Conservation (phyloP, 2,888 invertebrate species). For the Endotricha flammealis region DNA sequence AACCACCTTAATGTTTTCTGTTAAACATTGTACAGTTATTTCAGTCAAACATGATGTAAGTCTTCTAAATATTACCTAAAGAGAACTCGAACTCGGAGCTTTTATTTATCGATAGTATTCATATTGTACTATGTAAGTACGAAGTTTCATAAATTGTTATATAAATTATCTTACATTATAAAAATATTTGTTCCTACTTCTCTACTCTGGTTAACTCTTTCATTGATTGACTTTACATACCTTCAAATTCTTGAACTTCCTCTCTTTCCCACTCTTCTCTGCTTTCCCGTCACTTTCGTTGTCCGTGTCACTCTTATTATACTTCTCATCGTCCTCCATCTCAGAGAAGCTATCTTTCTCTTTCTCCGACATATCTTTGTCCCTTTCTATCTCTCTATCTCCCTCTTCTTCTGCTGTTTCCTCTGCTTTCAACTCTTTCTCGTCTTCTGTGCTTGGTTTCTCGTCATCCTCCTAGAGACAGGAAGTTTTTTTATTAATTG, state of each 20-base stretch:
- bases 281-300: slow-evolving; percentile 66
- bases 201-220: not conserved
- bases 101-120: too few species aligned
- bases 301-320: slow-evolving; percentile 65
- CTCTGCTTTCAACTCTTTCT: slow-evolving; percentile 53
- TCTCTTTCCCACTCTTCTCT: slow-evolving; percentile 40
- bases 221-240: slow-evolving; percentile 24
- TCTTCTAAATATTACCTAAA: too few species aligned
- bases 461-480: slow-evolving; percentile 65
- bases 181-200: too few species aligned
- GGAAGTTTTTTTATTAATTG: too few species aligned
- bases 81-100: too few species aligned
- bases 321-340: slow-evolving; percentile 72
- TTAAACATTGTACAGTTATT: too few species aligned
- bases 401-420: slow-evolving; percentile 54
- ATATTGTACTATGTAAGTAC: too few species aligned
- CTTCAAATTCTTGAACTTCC: slow-evolving; percentile 66
- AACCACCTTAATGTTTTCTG: too few species aligned
- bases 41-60: too few species aligned
- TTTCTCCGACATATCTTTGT: slow-evolving; percentile 49
- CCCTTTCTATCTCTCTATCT: slow-evolving; percentile 28
- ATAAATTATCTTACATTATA: too few species aligned
- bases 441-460: slow-evolving; percentile 59
- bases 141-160: too few species aligned
- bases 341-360: slow-evolving; percentile 72